Conservation (phyloP, 2,113 vertebrate species). For the Ammodytes marinus region DNA sequence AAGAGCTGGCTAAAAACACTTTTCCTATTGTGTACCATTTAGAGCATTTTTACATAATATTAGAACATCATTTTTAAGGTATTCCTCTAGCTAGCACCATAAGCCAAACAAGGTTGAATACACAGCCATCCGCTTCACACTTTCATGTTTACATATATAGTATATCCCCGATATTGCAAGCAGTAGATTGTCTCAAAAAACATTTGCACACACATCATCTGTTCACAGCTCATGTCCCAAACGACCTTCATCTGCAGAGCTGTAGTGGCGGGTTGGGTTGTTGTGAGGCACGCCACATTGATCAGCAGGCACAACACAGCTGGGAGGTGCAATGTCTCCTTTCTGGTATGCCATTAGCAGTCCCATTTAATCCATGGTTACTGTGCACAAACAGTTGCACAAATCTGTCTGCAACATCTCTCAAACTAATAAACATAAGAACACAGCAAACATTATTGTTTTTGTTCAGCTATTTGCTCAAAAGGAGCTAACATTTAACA, state of each 20-base stretch:
- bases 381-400: slow-evolving; percentile 43
- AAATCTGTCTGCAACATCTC: slow-evolving; percentile 48
- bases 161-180: neutral
- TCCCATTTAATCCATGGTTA: slow-evolving; percentile 51
- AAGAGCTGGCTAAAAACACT: neutral
- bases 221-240: slow-evolving; percentile 36
- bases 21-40: neutral
- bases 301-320: slow-evolving; percentile 69
- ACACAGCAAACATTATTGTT: too few relatives aligned
- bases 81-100: too few relatives aligned
- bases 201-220: slow-evolving; percentile 38
- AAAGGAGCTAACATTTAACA: too few relatives aligned
- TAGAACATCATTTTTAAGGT: too few relatives aligned
- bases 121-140: neutral
- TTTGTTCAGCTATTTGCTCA: too few relatives aligned
- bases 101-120: neutral
- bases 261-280: slow-evolving; percentile 36
- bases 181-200: neutral
- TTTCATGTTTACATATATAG: neutral
- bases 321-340: slow-evolving; percentile 62
- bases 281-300: slow-evolving; percentile 68
- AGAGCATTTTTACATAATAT: too few relatives aligned
- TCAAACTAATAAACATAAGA: slow-evolving; percentile 19
- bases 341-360: slow-evolving; percentile 60
- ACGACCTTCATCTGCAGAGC: slow-evolving; percentile 60